Conservation (phyloP, 2,113 vertebrate species). For the Chunga burmeisteri region DNA sequence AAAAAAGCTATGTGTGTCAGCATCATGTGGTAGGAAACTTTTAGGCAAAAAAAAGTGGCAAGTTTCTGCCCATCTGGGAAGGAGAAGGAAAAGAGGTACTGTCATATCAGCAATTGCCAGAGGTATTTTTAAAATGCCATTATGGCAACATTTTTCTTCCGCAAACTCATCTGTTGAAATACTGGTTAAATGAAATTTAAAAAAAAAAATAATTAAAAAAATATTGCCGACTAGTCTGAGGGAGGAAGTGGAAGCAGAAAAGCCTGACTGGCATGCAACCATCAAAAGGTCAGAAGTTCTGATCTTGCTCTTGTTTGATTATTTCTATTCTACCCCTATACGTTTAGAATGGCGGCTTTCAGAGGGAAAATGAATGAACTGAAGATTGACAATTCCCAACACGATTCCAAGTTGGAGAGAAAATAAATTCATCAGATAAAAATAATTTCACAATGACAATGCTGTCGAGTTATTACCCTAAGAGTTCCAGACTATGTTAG, state of each 20-base stretch:
- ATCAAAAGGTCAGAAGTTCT: constrained; percentile 44
- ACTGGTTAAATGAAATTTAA: background rate
- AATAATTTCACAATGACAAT: background rate
- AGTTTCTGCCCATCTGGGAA: background rate
- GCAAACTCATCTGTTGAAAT: constrained; percentile 15
- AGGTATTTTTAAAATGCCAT: constrained; percentile 41
- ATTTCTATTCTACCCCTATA: background rate
- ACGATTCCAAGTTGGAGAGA: background rate
- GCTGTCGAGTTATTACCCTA: background rate
- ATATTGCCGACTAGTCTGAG: background rate
- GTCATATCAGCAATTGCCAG: constrained; percentile 38
- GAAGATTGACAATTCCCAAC: background rate
- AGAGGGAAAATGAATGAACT: background rate
- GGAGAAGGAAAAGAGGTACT: constrained; percentile 47
- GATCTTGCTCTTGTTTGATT: background rate
- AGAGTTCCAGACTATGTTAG: background rate
- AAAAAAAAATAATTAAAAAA: background rate
- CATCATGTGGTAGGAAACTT: constrained; percentile 47
- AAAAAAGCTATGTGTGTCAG: background rate
- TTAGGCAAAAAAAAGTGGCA: background rate
- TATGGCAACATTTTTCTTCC: background rate
- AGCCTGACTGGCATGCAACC: background rate
- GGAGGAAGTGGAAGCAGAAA: background rate
- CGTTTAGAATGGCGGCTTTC: background rate
- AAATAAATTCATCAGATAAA: constrained; percentile 19